These are phyloP conservation scores for Acholoe squamosa DNA, from an alignment of 2,888 invertebrate species.

Conservation along the genomic window DNA sequence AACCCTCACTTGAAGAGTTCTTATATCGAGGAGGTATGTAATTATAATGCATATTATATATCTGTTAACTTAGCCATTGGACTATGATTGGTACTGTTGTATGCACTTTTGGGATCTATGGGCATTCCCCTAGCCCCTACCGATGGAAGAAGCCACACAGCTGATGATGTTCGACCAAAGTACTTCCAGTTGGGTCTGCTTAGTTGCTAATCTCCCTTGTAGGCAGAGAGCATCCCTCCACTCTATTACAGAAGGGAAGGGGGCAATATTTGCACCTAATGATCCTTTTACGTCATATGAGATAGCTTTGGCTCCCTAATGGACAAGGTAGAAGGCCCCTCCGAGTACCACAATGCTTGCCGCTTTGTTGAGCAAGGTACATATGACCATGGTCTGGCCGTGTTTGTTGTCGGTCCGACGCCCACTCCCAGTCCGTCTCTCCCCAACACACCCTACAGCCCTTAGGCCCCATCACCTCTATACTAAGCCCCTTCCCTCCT, in stretches of 20 bases:
- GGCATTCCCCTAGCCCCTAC: no score
- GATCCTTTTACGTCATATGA: conserved; percentile 27
- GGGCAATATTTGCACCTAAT: conserved; percentile 20
- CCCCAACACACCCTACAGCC: neutral
- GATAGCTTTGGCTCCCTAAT: neutral
- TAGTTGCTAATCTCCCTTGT: neutral
- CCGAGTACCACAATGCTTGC: neutral
- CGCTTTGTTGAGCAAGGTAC: neutral
- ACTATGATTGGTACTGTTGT: no score
- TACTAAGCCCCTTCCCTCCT: neutral
- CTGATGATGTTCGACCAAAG: no score
- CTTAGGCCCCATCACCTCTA: neutral
- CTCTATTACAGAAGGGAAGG: neutral
- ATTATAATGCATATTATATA: no score
- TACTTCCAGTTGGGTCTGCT: no score
- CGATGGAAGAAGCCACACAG: no score
- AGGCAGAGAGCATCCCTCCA: neutral
- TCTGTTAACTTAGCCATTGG: no score
- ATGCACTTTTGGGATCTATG: no score
- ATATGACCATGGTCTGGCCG: conserved; percentile 2
- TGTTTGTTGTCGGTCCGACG: neutral
- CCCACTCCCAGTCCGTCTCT: neutral
- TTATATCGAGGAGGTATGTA: no score
- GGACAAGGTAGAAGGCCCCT: neutral
- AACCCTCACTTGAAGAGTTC: no score